phyloP scores from a whole-genome alignment of 2,113 vertebrate genomes.

The Ictidomys tridecemlineatus region DNA sequence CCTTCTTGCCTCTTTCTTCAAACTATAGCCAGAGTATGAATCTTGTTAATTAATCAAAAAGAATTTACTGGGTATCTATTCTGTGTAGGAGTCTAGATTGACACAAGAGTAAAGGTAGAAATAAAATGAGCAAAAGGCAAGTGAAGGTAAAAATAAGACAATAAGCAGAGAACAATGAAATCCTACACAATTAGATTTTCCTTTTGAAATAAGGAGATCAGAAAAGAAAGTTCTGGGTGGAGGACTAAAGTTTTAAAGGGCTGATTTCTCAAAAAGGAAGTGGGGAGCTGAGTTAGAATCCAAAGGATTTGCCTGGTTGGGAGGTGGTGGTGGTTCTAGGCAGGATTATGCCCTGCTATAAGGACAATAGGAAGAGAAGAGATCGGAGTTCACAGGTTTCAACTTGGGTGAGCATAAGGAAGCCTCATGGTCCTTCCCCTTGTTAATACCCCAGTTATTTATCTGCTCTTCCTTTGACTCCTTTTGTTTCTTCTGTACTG shows the following conservation, averaged over 20 bases:
- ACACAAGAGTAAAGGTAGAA: background rate
- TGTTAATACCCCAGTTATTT: background rate
- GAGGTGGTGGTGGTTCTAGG: background rate
- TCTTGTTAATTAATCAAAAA: background rate
- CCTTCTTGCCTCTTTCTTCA: background rate
- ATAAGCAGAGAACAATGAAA: background rate
- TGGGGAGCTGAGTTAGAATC: background rate
- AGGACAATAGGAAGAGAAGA: background rate
- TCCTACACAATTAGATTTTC: background rate
- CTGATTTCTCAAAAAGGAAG: background rate
- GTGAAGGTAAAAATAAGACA: background rate
- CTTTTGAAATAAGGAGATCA: background rate
- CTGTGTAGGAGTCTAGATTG: background rate
- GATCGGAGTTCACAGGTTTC: background rate
- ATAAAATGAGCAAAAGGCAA: background rate
- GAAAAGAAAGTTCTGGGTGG: background rate
- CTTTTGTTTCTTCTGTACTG: background rate
- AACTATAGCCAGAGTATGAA: background rate
- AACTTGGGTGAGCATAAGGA: too few relatives aligned
- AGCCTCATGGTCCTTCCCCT: background rate
- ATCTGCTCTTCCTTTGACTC: background rate
- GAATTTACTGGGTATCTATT: background rate
- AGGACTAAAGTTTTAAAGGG: background rate
- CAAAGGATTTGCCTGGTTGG: background rate
- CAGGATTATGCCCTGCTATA: background rate